A percentile compares a stretch with the other conserved stretches of the same genome.
These are phyloP conservation scores for Antheraea assamensis DNA, from an alignment of 2,888 invertebrate species.

Conservation along the genomic window DNA sequence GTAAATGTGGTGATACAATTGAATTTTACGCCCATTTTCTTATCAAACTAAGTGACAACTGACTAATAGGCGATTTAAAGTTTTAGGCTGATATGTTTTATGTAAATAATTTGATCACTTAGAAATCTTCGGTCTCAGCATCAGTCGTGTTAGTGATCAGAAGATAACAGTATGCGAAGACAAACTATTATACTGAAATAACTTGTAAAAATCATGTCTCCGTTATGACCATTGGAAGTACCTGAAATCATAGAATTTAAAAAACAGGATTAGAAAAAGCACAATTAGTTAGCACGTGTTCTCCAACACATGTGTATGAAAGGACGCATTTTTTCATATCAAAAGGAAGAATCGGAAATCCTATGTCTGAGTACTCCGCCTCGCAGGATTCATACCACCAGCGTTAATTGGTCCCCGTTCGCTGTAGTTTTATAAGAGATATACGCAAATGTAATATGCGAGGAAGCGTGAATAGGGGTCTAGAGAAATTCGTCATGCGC, in stretches of 20 bases:
- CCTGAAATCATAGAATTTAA: constrained; percentile 17
- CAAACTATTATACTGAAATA: neutral
- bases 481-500: constrained; percentile 16
- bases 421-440: neutral
- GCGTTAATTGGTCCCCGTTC: constrained; percentile 11
- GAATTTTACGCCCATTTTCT: no score
- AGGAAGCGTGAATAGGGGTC: constrained; percentile 1
- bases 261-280: constrained; percentile 35
- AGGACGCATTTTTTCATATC: constrained; percentile 40
- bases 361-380: constrained; percentile 22
- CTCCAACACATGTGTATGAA: constrained; percentile 45
- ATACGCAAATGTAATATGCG: neutral
- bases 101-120: no score
- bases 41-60: no score
- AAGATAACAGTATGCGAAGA: no score
- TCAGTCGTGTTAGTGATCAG: no score
- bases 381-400: constrained; percentile 15
- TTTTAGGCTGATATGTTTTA: no score
- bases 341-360: constrained; percentile 53
- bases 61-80: no score
- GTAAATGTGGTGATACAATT: no score
- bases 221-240: constrained; percentile 22
- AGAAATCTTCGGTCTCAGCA: no score
- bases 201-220: constrained; percentile 20
- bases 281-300: constrained; percentile 51